Base-by-base conservation (phyloP, 35 echinoderm and acorn worm genomes). In the Stichopus chloronotus region DNA sequence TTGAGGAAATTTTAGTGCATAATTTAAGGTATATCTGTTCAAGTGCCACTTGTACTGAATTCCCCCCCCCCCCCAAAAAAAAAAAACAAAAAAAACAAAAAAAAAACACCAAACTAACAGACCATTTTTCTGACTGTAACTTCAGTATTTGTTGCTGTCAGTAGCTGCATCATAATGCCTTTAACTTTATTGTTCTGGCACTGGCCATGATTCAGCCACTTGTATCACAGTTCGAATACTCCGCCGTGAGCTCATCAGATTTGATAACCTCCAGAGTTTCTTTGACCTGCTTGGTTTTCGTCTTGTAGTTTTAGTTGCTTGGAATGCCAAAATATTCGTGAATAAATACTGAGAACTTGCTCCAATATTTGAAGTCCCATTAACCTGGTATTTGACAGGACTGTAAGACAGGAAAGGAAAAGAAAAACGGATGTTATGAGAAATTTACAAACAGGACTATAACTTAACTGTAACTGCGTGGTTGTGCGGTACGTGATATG, bases 141-240 rank as follows among this genome's bases (percentile, higher is more conserved):
- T 43, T 3, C 30, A 43, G 30, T 43, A 43, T 43, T 43, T 43
- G 30, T 43, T 43, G 30, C 3, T 43, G 30, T 43, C 30, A 43
- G 30, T 43, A 43, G n/a, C n/a, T n/a, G n/a, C 17, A 16, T 72
- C 16, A n/a, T 14, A 20, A 20, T 74, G 69, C 14, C 13, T 74
- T 74, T n/a, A 16, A 43, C 1, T 43, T 20, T 74, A 74, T 21
- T 74, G 17, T 21, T 20, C 69, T 74, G 69, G 69, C 7, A 74
- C 69, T 74, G 69, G 69, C 69, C 69, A 74, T 19, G 69, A 74
- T 74, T 74, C 69, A 19, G 69, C 69, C 22, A 74, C 69, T n/a
- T 14, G 17, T 43, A 43, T 43, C 19, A 74, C 69, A 20, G 69
- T 74, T 74, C 20, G 69, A n/a, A 19, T 74, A 74, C 20, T 14